These are phyloP conservation scores for Orchestes rusci DNA, from an alignment of 2,888 invertebrate genomes.

Conservation along the genomic window DNA sequence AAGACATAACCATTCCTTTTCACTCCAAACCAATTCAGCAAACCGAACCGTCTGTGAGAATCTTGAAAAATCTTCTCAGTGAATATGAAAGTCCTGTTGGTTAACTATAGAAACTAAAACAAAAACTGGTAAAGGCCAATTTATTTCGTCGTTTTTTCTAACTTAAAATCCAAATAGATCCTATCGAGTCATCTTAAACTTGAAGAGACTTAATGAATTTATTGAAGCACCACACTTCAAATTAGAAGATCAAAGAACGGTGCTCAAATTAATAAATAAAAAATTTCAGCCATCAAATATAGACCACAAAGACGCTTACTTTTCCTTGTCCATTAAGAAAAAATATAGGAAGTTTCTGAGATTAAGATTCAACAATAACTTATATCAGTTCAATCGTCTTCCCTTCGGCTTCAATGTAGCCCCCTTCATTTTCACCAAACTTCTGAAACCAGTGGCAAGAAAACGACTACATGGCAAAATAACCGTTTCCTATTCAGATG, in stretches of 20 bases:
- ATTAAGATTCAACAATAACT: not conserved
- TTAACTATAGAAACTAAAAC: slow-evolving; percentile 5
- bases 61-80: not conserved
- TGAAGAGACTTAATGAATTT: too few relatives aligned
- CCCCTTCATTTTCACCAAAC: slow-evolving; percentile 4
- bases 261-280: not conserved
- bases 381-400: slow-evolving; percentile 3
- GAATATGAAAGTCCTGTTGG: not conserved
- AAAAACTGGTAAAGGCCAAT: slow-evolving; percentile 1
- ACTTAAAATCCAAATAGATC: slow-evolving; percentile 11
- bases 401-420: slow-evolving; percentile 1
- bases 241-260: not conserved
- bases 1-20: slow-evolving; percentile 13
- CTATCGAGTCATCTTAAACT: not conserved
- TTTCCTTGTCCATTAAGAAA: not conserved
- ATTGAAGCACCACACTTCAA: not conserved
- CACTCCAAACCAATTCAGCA: slow-evolving; percentile 4
- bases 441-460: slow-evolving; percentile 2
- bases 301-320: not conserved
- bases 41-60: not conserved
- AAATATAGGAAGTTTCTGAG: not conserved
- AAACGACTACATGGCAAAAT: not conserved
- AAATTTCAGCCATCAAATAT: not conserved
- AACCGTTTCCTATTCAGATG: not conserved
- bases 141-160: slow-evolving; percentile 11